Conservation (phyloP, 2,113 vertebrate genomes). For the Cyanoramphus novaezelandiae region DNA sequence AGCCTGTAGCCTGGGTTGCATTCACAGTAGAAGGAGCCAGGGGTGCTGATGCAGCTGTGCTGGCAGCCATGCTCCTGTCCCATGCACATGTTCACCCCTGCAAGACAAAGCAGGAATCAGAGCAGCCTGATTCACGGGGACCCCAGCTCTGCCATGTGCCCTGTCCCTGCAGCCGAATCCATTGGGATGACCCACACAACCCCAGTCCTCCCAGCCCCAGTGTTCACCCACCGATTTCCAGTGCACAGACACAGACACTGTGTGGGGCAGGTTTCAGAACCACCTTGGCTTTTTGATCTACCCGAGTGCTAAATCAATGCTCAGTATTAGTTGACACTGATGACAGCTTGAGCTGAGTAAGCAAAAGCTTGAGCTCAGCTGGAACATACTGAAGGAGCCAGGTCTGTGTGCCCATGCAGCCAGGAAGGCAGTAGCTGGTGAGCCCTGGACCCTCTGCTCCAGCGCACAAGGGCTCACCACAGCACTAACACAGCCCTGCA, state of each 20-base stretch:
- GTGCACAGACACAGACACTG: accelerated
- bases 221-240: not conserved
- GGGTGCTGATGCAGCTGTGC: slow-evolving; percentile 87
- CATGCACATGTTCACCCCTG: slow-evolving; percentile 85
- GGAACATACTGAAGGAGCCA: not conserved
- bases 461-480: not conserved
- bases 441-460: not conserved
- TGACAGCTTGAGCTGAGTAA: not conserved
- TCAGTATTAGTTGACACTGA: not conserved
- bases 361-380: not conserved
- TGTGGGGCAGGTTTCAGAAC: accelerated
- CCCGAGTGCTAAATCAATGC: accelerated
- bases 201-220: not conserved
- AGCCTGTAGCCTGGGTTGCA: slow-evolving; percentile 88
- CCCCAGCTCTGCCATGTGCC: accelerated
- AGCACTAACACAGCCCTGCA: not conserved
- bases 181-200: accelerated
- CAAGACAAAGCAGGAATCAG: slow-evolving; percentile 4
- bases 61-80: slow-evolving; percentile 87
- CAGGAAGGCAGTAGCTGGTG: not conserved
- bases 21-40: slow-evolving; percentile 84
- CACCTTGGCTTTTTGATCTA: not conserved
- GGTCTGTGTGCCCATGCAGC: accelerated
- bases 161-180: not conserved
- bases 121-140: accelerated